Evolutionary conservation across 2,113 vertebrate genomes (phyloP).

Genomic region (Athene cunicularia): DNA sequence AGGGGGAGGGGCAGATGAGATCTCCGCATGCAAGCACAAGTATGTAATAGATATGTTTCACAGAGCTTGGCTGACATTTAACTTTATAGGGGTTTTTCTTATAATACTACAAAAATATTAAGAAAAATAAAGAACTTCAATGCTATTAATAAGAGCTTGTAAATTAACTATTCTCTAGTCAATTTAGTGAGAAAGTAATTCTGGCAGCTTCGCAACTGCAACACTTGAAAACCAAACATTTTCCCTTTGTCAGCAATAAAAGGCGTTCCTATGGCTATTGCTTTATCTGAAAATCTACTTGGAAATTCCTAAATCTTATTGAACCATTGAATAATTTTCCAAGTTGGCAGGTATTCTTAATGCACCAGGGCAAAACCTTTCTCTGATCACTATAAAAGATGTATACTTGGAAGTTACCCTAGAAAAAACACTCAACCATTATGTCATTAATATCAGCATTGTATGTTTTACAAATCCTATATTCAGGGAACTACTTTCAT

Average conservation of each 20-base stretch:
- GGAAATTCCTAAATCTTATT: background rate
- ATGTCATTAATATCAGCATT: background rate
- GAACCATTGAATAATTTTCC: background rate
- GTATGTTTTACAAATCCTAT: background rate
- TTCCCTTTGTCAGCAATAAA: background rate
- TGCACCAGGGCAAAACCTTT: background rate
- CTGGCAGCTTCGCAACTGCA: background rate
- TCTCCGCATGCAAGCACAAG: background rate
- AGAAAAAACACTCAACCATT: background rate
- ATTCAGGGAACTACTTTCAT: background rate
- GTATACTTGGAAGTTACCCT: background rate
- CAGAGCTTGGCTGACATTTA: background rate
- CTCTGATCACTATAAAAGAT: background rate
- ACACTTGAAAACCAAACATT: background rate
- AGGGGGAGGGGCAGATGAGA: background rate
- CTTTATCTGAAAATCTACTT: background rate
- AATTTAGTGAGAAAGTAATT: background rate
- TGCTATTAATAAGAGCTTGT: background rate
- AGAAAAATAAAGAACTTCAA: background rate
- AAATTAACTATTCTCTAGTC: background rate
- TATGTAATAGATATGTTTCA: background rate
- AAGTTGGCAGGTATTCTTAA: background rate
- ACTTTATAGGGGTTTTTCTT: background rate
- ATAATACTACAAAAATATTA: background rate
- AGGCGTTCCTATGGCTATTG: background rate